Evolutionary conservation across 2,797 vertebrate species (phyloP).

Genomic region (Gymnopithys bicolor): DNA sequence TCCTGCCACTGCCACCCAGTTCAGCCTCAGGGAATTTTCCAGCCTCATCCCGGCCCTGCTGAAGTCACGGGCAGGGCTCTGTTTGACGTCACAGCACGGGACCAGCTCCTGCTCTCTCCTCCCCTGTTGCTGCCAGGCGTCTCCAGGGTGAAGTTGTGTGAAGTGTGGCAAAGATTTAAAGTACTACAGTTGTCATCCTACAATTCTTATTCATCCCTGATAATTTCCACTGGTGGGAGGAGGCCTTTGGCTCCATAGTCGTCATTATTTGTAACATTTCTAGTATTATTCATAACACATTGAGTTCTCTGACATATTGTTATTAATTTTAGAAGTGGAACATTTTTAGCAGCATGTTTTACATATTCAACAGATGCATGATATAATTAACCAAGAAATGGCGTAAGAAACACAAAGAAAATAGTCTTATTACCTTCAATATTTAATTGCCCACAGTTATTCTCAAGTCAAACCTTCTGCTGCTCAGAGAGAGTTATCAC

Average conservation of each 20-base stretch:
- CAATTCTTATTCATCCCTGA: conserved; percentile 30
- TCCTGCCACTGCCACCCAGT: not conserved
- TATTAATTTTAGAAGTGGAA: conserved; percentile 41
- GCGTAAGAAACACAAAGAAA: conserved; percentile 29
- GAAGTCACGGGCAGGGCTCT: not conserved
- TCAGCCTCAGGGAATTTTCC: conserved; percentile 1
- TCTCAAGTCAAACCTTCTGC: conserved; percentile 9
- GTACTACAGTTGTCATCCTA: conserved; percentile 8
- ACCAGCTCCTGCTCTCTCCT: conserved; percentile 3
- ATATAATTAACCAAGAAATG: conserved; percentile 57
- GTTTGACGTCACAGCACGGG: not conserved
- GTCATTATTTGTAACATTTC: conserved; percentile 50
- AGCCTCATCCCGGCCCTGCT: conserved; percentile 10
- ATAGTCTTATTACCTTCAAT: conserved; percentile 11
- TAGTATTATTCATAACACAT: conserved; percentile 48
- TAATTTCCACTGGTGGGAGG: conserved; percentile 42
- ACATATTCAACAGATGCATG: conserved; percentile 21
- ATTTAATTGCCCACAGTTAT: conserved; percentile 32
- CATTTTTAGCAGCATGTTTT: conserved; percentile 39
- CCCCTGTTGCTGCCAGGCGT: not conserved
- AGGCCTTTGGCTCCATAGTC: not conserved
- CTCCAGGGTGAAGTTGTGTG: not conserved
- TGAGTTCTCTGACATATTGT: conserved; percentile 31
- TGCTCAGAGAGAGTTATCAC: not conserved
- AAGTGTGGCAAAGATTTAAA: conserved; percentile 24